Conservation (phyloP, 2,113 vertebrate genomes). For the Phalacrocorax pelagicus region DNA sequence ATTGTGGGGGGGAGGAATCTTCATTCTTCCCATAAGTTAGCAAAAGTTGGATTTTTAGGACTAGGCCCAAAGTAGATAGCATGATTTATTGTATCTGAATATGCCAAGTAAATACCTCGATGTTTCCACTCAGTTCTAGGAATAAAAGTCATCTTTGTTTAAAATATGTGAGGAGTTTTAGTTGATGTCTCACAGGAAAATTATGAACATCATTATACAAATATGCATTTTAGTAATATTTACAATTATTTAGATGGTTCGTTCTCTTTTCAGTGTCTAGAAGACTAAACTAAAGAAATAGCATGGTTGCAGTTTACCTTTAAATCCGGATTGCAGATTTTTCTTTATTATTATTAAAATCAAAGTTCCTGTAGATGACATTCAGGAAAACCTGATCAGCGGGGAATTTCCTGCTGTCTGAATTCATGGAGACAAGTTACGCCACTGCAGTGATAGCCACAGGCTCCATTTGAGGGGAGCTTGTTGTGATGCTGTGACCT, state of each 20-base stretch:
- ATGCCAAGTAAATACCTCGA: conserved; percentile 28
- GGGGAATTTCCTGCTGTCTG: conserved; percentile 71
- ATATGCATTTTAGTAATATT: not conserved
- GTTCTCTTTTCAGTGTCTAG: not conserved
- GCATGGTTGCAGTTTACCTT: conserved; percentile 27
- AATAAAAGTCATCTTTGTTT: conserved; percentile 17
- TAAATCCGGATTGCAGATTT: conserved; percentile 26
- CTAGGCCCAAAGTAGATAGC: not conserved
- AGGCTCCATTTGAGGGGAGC: conserved; percentile 26
- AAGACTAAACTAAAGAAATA: conserved; percentile 1
- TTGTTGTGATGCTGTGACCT: conserved; percentile 28
- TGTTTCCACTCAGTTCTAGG: conserved; percentile 40
- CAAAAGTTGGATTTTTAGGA: not conserved
- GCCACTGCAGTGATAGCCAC: conserved; percentile 21
- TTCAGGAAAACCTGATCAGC: conserved; percentile 68
- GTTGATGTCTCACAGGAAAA: conserved; percentile 1
- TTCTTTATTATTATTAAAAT: conserved; percentile 44
- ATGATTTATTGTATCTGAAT: conserved; percentile 7
- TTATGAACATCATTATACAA: not conserved
- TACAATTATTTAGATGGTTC: not conserved
- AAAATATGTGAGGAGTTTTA: not conserved
- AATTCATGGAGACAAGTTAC: conserved; percentile 44
- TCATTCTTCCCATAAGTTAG: not conserved
- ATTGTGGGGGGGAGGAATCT: not conserved
- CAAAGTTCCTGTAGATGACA: conserved; percentile 44